phyloP scores from a whole-genome alignment of 2,113 vertebrate species.

The Cardinalis cardinalis region DNA sequence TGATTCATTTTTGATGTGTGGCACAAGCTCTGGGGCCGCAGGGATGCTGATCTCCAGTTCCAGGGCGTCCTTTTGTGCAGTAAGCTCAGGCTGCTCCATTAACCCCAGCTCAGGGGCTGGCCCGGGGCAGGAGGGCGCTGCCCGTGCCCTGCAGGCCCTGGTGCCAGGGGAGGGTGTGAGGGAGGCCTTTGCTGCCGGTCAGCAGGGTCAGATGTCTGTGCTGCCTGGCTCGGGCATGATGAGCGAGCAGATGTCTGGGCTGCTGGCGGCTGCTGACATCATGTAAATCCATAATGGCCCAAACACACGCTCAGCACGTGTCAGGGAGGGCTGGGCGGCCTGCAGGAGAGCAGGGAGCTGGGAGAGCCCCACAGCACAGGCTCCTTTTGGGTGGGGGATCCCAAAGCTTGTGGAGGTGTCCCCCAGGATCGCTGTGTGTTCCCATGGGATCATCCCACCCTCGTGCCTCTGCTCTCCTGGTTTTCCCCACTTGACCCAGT shows the following conservation, averaged over 20 bases:
- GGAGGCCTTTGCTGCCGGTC: background rate
- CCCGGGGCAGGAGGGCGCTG: background rate
- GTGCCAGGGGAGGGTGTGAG: rapidly evolving
- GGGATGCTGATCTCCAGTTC: background rate
- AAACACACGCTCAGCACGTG: conserved; percentile 21
- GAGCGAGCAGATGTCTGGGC: conserved; percentile 33
- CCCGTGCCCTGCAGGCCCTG: rapidly evolving
- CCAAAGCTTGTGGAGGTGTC: background rate
- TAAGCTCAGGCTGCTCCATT: background rate
- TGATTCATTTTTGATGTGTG: background rate
- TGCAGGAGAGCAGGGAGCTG: background rate
- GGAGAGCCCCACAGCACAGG: rapidly evolving
- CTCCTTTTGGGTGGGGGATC: background rate
- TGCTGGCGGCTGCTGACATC: conserved; percentile 48
- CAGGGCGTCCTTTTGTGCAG: background rate
- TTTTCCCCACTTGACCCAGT: background rate
- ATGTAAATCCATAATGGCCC: conserved; percentile 41
- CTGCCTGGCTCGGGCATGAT: background rate
- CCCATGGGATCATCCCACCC: background rate
- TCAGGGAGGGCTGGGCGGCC: background rate
- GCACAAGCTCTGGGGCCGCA: rapidly evolving
- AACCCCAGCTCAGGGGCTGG: background rate
- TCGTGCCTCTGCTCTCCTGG: background rate
- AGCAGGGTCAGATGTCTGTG: background rate
- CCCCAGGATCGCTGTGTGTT: background rate